Conservation (phyloP, 2,888 invertebrate genomes). For the Lasioglossum leucozonium region DNA sequence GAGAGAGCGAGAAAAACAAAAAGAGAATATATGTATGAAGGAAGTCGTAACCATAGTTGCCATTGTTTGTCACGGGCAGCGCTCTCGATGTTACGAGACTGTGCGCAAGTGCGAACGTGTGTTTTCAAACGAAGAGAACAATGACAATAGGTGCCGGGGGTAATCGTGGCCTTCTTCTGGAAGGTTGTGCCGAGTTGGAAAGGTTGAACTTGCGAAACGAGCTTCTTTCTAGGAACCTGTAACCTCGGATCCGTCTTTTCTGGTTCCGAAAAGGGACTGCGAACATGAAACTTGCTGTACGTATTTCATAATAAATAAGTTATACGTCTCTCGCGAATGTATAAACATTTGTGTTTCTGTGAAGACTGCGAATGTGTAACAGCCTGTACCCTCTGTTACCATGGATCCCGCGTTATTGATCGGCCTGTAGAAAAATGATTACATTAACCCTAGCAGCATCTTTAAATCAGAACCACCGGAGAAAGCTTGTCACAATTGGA, state of each 20-base stretch:
- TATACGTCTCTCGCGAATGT: not conserved
- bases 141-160: not conserved
- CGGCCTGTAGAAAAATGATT: not conserved
- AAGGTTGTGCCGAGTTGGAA: constrained; percentile 31
- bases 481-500: constrained; percentile 25
- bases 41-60: constrained; percentile 28
- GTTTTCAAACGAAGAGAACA: constrained; percentile 20
- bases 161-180: constrained; percentile 18
- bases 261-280: not conserved
- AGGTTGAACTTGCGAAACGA: not conserved
- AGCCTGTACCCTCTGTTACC: not conserved
- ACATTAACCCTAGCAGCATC: not conserved
- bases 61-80: constrained; percentile 48
- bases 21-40: not conserved
- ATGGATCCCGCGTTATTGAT: too few relatives aligned
- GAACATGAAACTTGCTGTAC: not conserved
- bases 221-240: not conserved
- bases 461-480: constrained; percentile 8
- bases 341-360: not conserved
- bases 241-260: not conserved
- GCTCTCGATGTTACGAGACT: constrained; percentile 24
- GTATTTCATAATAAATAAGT: not conserved
- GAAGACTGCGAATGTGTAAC: not conserved
- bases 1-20: not conserved
- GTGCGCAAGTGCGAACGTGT: constrained; percentile 27